Conservation (phyloP, 30 jellyfish, hydroid and myxozoan genomes). For the Morbakka virulenta region DNA sequence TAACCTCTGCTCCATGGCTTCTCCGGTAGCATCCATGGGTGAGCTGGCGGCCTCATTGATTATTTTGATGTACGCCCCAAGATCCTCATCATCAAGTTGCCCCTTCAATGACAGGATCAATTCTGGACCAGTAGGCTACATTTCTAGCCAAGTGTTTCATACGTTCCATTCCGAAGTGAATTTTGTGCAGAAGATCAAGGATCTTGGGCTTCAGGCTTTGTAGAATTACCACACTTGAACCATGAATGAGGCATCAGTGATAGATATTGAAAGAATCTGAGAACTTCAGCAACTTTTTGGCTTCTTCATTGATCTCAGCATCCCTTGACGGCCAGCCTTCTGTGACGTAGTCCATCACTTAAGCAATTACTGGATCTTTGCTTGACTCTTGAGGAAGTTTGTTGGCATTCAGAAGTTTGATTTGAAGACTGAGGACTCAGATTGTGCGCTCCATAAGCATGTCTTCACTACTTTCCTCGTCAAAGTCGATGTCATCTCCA, state of each 20-base stretch:
- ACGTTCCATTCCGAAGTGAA: constrained; percentile 33
- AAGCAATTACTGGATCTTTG: constrained; percentile 16
- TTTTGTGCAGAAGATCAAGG: constrained; percentile 19
- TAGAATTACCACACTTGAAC: constrained; percentile 29
- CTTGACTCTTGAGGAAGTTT: constrained; percentile 1
- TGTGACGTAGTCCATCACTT: neutral
- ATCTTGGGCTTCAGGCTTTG: neutral
- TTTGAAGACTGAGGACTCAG: neutral
- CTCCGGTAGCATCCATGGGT: constrained; percentile 15
- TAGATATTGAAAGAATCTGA: neutral
- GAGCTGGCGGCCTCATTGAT: constrained; percentile 1
- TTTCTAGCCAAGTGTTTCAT: constrained; percentile 40
- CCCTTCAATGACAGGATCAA: neutral
- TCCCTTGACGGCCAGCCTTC: constrained; percentile 32
- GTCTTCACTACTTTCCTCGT: constrained; percentile 12
- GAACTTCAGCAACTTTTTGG: neutral
- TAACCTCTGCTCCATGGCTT: constrained; percentile 25
- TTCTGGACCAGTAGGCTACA: constrained; percentile 38
- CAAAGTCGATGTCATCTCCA: constrained; percentile 39
- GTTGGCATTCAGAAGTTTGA: constrained; percentile 1
- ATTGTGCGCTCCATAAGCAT: neutral
- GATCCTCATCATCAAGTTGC: neutral
- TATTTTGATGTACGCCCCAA: constrained; percentile 34
- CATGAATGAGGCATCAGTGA: constrained; percentile 21
- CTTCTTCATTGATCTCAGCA: neutral